These are phyloP conservation scores for Meliscaeva auricollis DNA, from an alignment of 2,888 invertebrate species.

Conservation along the genomic window DNA sequence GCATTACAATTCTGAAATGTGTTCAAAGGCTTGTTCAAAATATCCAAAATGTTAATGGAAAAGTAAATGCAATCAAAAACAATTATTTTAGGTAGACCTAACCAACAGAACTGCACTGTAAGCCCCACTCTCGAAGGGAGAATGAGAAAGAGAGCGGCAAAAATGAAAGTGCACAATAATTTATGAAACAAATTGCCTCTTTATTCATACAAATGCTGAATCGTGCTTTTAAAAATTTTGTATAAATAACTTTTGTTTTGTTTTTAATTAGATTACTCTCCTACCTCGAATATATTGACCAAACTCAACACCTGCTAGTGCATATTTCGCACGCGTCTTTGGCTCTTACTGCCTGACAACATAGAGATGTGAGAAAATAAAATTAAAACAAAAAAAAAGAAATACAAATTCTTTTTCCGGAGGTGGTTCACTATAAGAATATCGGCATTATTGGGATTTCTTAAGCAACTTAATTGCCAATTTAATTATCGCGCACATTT, in stretches of 20 bases:
- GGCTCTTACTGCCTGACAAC: slow-evolving; percentile 1
- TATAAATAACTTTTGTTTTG: slow-evolving; percentile 61
- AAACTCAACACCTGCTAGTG: slow-evolving; percentile 57
- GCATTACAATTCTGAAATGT: too few species aligned
- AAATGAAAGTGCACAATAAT: slow-evolving; percentile 21
- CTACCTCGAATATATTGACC: neutral
- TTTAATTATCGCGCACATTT: slow-evolving; percentile 12
- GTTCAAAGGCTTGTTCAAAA: too few species aligned
- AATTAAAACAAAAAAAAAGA: neutral
- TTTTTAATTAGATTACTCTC: slow-evolving; percentile 52
- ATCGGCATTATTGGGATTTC: slow-evolving; percentile 11
- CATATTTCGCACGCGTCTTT: slow-evolving; percentile 57
- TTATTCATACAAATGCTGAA: slow-evolving; percentile 18
- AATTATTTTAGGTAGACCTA: neutral
- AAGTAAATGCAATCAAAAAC: too few species aligned
- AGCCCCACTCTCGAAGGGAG: neutral
- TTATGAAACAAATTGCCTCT: slow-evolving; percentile 18
- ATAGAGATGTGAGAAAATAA: slow-evolving; percentile 3
- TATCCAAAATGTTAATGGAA: too few species aligned
- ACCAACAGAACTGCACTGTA: neutral
- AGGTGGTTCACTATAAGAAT: slow-evolving; percentile 19
- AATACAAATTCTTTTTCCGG: neutral
- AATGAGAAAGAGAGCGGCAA: neutral
- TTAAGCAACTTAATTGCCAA: slow-evolving; percentile 7
- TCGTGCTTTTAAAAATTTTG: slow-evolving; percentile 16